Evolutionary conservation across 2,888 invertebrate species (phyloP), one percentile per base, ranked within the genome.

Genomic region (Pedicia rivosa): DNA sequence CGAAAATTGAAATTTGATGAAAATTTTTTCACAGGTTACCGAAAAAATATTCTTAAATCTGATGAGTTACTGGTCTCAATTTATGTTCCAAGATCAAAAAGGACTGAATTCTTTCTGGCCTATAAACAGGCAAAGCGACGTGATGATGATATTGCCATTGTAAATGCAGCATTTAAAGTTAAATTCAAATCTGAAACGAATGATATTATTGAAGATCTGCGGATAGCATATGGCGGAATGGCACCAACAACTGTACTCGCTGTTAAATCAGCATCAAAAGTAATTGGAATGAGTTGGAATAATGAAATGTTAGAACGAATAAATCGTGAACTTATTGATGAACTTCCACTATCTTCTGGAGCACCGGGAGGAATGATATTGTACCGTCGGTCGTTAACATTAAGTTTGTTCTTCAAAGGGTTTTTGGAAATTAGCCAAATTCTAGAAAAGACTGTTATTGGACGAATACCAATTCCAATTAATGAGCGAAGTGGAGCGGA

Each of bases 131-230:
- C 94, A 0, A 78, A 81, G 50, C 64, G 95, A 42, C 68, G 84
- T 38, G 94, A 95, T 49, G 94, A 95, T 55, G 95, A 95, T 55
- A 94, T 95, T 46, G 87, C 94, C 3, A 91, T 95, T 47, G 94
- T 94, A 0, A 95, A 91, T 50, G 76, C 81, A 39, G 81, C 82
- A 1, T 68, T 91, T 44, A 78, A 77, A 51, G 71, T 91, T 0
- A 59, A 54, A 32, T 73, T 91, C 42, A 57, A 72, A 48, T 53
- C 64, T 4, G 52, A 59, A 26, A 61, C 63, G 2, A 63, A 64
- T 42, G n/a, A n/a, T n/a, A 56, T 65, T n/a, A 66, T 90, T 24
- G 57, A 68, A 37, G 62, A 75, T 30, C 67, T 78, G 19, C 64
- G 66, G 38, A 58, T 91, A 43, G 79, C 83, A n/a, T 94, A 75